Base-by-base conservation (phyloP, 2,797 vertebrate species). In the Trachops cirrhosus region DNA sequence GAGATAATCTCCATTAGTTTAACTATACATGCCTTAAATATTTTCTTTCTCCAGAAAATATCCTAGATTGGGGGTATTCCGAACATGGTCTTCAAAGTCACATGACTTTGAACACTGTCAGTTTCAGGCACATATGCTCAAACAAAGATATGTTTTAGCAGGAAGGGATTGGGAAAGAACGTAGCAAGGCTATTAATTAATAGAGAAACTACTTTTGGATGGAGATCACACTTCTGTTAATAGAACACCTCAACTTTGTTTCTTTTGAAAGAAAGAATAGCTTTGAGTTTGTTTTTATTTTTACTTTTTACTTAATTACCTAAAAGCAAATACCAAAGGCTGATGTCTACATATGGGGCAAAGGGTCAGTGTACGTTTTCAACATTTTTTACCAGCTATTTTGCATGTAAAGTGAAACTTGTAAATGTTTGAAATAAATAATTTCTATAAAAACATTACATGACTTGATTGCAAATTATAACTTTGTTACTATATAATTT, bases 381-480 rank as follows among this genome's bases (percentile, higher is more conserved):
- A 70, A n/a, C 74, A 24, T 39, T 70, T 82, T 52, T 22, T n/a
- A 91, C 57, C 52, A 87, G 59, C 82, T 91, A 67, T 92, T 93
- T 96, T 96, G 68, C 92, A 84, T 96, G 85, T 82, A 85, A 96
- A 87, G 48, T 95, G 62, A 95, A 96, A 89, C 68, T 64, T 91
- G 62, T 95, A 91, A 85, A 84, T 85, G 54, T 96, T 94, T 96
- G 77, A 93, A 97, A 97, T 97, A 97, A 97, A 97, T 97, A 97
- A 97, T 79, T 54, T 79, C n/a, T 79, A 39, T 14, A 39, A 79
- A 24, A 26, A 79, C 22, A 34, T 71, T 37, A 37, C 41, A 6
- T 70, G 48, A 74, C 7, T 50, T 77, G 2, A 24, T 87, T 52
- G 73, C 29, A 74, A 62, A 59, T 70, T 0, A 29, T 50, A 50